Percentiles rank a stretch among this genome's conserved stretches.
Conservation (phyloP, 2,888 invertebrate species). For the Eristalis pertinax region DNA sequence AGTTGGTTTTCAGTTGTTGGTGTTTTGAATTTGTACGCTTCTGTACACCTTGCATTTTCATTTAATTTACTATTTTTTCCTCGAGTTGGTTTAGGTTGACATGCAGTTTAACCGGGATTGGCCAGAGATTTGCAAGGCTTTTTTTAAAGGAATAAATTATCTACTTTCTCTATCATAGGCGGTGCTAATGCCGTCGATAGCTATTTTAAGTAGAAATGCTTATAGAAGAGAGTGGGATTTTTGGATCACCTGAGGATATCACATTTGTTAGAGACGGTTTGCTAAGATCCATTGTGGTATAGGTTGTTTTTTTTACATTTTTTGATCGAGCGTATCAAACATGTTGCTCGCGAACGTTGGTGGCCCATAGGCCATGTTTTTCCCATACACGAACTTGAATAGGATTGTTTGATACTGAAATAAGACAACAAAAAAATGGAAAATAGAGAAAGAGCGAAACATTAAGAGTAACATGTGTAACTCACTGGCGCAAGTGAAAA, state of each 20-base stretch:
- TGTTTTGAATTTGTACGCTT: constrained; percentile 14
- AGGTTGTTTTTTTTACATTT: background rate
- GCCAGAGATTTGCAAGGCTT: background rate
- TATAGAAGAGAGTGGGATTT: background rate
- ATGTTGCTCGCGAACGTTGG: background rate
- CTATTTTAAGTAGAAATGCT: background rate
- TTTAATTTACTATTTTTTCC: constrained; percentile 6
- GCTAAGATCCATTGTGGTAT: background rate
- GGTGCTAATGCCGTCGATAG: background rate
- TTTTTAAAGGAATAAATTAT: background rate
- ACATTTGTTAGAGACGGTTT: background rate
- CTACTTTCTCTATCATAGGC: background rate
- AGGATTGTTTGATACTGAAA: background rate
- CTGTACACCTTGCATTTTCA: constrained; percentile 2
- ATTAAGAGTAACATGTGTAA: no score
- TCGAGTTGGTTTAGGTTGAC: background rate
- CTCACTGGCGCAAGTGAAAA: no score
- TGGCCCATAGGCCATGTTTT: background rate
- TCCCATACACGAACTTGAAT: background rate
- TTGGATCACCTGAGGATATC: background rate
- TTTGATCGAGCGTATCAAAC: background rate
- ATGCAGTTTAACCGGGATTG: background rate
- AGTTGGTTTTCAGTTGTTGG: constrained; percentile 5
- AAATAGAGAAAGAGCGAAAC: background rate
- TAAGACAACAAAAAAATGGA: background rate